Evolutionary conservation across 2,888 invertebrate genomes (phyloP).

Genomic region (Phengaris alcon): DNA sequence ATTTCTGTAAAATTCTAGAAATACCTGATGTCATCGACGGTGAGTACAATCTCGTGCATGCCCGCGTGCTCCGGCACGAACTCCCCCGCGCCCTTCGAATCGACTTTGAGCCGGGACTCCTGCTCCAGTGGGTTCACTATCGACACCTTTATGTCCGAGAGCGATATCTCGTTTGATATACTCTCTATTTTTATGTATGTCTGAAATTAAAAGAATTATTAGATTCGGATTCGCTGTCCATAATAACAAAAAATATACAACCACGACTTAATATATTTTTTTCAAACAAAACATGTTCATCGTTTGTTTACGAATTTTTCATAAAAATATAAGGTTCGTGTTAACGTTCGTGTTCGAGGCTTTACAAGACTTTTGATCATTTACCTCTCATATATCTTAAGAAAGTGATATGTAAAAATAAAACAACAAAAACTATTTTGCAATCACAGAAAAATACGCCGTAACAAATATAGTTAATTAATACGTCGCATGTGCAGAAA

Average conservation of each 20-base stretch:
- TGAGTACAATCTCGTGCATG: slow-evolving; percentile 88
- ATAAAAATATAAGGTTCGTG: slow-evolving; percentile 19
- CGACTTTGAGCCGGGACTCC: slow-evolving; percentile 81
- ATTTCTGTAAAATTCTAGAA: neutral
- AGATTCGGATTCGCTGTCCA: no score
- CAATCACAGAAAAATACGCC: neutral
- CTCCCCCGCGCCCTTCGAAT: slow-evolving; percentile 87
- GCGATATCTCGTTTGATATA: slow-evolving; percentile 83
- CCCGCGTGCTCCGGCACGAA: slow-evolving; percentile 95
- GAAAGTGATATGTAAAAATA: neutral
- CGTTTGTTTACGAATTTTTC: no score
- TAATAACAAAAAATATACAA: no score
- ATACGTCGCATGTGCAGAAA: no score
- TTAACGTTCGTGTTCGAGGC: neutral
- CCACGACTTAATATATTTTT: no score
- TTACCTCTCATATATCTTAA: neutral
- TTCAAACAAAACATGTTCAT: no score
- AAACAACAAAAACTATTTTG: neutral
- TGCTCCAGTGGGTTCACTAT: slow-evolving; percentile 88
- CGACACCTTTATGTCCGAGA: slow-evolving; percentile 86
- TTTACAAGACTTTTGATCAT: neutral
- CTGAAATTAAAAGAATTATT: slow-evolving; percentile 64
- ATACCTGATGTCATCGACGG: slow-evolving; percentile 80
- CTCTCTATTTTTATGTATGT: slow-evolving; percentile 88
- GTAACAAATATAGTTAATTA: neutral